Conservation (phyloP, 2,113 vertebrate genomes). For the Montifringilla adamsi region DNA sequence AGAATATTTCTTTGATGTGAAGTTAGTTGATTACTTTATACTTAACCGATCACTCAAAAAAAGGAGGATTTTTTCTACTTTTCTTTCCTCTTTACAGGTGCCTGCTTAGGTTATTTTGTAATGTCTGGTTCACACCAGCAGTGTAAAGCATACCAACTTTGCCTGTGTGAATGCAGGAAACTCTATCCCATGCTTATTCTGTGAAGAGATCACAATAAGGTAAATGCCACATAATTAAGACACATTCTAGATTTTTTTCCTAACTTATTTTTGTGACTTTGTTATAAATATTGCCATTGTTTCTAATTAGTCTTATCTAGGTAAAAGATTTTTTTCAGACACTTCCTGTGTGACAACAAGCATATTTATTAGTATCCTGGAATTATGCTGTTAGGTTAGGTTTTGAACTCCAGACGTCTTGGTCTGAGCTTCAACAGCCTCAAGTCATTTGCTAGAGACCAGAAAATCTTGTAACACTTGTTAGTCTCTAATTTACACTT, state of each 20-base stretch:
- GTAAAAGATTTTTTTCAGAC: not conserved
- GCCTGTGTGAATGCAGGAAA: not conserved
- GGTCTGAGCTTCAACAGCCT: not conserved
- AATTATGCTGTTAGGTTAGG: not conserved
- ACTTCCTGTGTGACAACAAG: not conserved
- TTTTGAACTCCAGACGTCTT: not conserved
- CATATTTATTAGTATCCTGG: not conserved
- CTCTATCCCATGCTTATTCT: not conserved
- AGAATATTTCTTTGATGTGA: not conserved
- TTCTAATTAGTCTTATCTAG: not conserved
- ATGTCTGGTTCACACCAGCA: not conserved
- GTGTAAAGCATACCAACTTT: not conserved
- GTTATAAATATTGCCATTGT: not conserved
- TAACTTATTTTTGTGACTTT: not conserved
- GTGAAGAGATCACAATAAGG: not conserved
- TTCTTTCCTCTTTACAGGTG: not conserved
- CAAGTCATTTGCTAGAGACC: fast-evolving
- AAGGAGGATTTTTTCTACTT: fast-evolving
- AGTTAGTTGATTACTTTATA: not conserved
- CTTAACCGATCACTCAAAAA: not conserved
- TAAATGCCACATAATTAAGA: not conserved
- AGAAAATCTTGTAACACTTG: not conserved
- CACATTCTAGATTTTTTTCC: not conserved
- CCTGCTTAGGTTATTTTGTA: not conserved
- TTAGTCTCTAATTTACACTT: not conserved